Percentiles rank a stretch among this genome's conserved stretches.
phyloP scores from a whole-genome alignment of 2,888 invertebrate species.

The Dicycla oo region DNA sequence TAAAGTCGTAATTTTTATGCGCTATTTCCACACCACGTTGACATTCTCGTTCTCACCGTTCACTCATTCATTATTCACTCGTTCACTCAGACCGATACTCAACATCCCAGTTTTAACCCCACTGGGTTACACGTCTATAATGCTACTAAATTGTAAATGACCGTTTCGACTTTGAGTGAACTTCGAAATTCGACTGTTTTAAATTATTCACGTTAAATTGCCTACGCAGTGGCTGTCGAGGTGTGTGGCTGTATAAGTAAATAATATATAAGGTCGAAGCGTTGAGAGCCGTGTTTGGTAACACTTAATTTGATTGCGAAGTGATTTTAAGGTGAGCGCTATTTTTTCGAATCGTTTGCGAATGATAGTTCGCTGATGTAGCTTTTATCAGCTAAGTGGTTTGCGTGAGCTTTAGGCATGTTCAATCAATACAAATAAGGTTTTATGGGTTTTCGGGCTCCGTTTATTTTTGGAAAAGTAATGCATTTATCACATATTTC shows the following conservation, averaged over 20 bases:
- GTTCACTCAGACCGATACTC: conserved; percentile 53
- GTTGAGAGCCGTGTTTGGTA: conserved; percentile 67
- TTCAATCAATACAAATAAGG: neutral
- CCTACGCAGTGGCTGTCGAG: conserved; percentile 68
- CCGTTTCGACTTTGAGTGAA: conserved; percentile 82
- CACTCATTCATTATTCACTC: conserved; percentile 58
- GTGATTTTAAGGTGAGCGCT: conserved; percentile 67
- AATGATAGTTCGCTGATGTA: conserved; percentile 13
- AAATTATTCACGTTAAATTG: conserved; percentile 83
- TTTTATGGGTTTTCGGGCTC: neutral
- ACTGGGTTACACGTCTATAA: conserved; percentile 77
- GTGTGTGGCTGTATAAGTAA: conserved; percentile 70
- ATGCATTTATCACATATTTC: neutral
- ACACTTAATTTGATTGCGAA: conserved; percentile 73
- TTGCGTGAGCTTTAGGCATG: neutral
- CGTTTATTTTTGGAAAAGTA: neutral
- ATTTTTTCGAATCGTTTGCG: conserved; percentile 19
- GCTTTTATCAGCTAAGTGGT: neutral
- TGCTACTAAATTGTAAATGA: conserved; percentile 85
- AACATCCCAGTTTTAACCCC: conserved; percentile 63
- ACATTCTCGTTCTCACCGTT: conserved; percentile 48
- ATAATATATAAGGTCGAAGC: conserved; percentile 70
- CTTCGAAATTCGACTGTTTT: conserved; percentile 79
- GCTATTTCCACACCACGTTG: conserved; percentile 45
- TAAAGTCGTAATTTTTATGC: conserved; percentile 21